phyloP scores from a whole-genome alignment of 2,113 vertebrate species.

The Carassius auratus region DNA sequence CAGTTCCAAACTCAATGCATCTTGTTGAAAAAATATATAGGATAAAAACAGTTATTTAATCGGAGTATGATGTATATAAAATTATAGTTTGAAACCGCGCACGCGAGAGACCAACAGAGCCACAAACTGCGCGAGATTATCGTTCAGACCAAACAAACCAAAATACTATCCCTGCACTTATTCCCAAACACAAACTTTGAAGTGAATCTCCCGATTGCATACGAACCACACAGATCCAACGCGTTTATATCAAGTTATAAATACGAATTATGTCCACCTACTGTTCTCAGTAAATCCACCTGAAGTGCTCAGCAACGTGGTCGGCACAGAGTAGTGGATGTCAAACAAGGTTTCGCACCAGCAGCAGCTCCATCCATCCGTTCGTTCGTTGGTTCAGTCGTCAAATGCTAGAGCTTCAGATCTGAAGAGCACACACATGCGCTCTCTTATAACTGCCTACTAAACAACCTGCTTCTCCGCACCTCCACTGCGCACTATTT shows the following conservation, averaged over 20 bases:
- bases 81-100: not conserved
- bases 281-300: slow-evolving; percentile 53
- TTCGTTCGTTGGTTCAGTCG: slow-evolving; percentile 27
- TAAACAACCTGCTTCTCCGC: not conserved
- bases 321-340: slow-evolving; percentile 46
- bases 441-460: slow-evolving; percentile 23
- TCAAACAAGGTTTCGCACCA: slow-evolving; percentile 48
- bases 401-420: not conserved
- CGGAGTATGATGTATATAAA: not conserved
- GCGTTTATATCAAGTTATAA: not conserved
- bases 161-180: not conserved
- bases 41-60: not conserved
- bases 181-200: not conserved
- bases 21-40: not conserved
- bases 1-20: not conserved
- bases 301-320: slow-evolving; percentile 51
- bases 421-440: slow-evolving; percentile 30
- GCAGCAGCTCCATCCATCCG: slow-evolving; percentile 60
- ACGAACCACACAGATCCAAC: not conserved
- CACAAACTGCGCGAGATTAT: not conserved
- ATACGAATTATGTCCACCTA: slow-evolving; percentile 56
- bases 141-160: not conserved
- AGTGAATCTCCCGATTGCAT: not conserved
- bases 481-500: slow-evolving; percentile 47
- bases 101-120: not conserved